Conservation (phyloP, 2,888 invertebrate species). For the Rhamphomyia laevipes region DNA sequence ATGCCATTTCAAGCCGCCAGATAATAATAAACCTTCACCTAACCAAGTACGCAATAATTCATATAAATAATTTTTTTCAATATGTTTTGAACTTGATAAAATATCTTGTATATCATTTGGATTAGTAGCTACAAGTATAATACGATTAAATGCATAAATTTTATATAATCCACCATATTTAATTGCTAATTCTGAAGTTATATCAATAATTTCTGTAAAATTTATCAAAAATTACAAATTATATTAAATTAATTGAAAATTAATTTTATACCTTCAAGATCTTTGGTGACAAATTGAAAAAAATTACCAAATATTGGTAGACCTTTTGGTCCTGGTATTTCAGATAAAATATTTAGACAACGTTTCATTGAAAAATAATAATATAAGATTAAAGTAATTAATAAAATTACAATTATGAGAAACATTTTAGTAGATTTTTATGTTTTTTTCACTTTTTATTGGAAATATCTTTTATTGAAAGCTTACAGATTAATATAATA, state of each 20-base stretch:
- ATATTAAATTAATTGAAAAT: not conserved
- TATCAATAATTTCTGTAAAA: too few species aligned
- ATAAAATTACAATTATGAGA: too few species aligned
- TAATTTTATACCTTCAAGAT: not conserved
- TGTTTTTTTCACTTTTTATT: too few species aligned
- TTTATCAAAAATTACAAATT: too few species aligned
- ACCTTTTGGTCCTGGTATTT: not conserved
- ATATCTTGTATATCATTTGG: constrained; percentile 24
- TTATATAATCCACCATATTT: constrained; percentile 25
- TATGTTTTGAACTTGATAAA: constrained; percentile 23
- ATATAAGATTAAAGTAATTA: too few species aligned
- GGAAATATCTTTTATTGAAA: too few species aligned
- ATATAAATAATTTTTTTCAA: constrained; percentile 27
- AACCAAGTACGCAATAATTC: constrained; percentile 27
- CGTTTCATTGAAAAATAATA: too few species aligned
- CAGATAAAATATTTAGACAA: not conserved
- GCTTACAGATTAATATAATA: too few species aligned
- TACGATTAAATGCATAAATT: constrained; percentile 17
- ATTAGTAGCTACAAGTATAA: constrained; percentile 25
- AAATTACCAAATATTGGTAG: not conserved
- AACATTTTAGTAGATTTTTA: too few species aligned
- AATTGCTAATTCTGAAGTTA: too few species aligned
- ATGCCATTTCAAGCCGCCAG: constrained; percentile 45
- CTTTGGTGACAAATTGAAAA: not conserved
- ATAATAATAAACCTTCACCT: constrained; percentile 29